Conservation (phyloP, 2,797 vertebrate genomes). For the Synaphobranchus kaupii region DNA sequence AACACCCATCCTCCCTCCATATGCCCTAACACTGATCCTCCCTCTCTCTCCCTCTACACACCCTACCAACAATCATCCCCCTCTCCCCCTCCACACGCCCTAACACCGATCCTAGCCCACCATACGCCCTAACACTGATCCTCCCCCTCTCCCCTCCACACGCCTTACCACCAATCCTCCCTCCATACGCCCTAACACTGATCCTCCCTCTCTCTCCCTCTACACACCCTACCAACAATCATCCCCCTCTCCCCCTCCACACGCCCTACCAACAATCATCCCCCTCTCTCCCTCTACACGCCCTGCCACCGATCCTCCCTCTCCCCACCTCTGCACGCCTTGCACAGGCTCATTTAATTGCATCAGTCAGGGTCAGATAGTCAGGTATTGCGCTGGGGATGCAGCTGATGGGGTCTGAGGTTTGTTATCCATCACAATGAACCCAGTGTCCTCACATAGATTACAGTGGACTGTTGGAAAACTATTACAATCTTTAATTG, state of each 20-base stretch:
- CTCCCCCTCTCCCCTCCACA: background rate
- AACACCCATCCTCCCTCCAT: background rate
- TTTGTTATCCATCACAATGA: constrained; percentile 9
- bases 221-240: background rate
- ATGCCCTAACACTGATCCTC: no score
- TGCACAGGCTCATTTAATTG: background rate
- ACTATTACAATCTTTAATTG: background rate
- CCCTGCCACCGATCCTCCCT: background rate
- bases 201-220: background rate
- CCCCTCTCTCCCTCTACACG: background rate
- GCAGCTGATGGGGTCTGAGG: background rate
- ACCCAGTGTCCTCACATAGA: background rate
- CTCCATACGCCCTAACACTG: background rate
- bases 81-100: background rate
- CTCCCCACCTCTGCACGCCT: background rate
- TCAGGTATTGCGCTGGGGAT: background rate
- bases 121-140: background rate
- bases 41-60: no score
- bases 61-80: background rate
- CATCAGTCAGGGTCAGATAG: constrained; percentile 10
- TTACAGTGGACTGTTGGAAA: background rate
- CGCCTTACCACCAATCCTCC: background rate
- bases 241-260: background rate
- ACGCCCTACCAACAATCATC: background rate
- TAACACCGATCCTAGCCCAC: background rate